phyloP scores from a whole-genome alignment of 2,888 invertebrate genomes.

The Drosophila kambysellisi region DNA sequence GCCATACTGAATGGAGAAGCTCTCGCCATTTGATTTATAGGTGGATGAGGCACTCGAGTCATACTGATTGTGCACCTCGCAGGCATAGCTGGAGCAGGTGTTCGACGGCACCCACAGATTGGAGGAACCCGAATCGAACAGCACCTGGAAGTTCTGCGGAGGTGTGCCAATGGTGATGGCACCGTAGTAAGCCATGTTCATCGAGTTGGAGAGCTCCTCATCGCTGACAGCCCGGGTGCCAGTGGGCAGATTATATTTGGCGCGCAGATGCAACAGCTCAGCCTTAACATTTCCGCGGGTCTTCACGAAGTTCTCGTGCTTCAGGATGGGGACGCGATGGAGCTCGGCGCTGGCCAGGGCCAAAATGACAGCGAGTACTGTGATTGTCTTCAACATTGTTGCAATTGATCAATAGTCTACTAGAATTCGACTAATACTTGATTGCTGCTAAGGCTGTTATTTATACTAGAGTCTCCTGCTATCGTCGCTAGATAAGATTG shows the following conservation, averaged over 20 bases:
- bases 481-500: conserved; percentile 48
- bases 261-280: conserved; percentile 56
- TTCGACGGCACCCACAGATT: conserved; percentile 99
- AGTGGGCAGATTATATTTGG: conserved; percentile 48
- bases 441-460: conserved; percentile 28
- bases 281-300: conserved; percentile 62
- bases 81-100: conserved; percentile 95
- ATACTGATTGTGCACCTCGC: conserved; percentile 97
- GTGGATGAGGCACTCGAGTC: conserved; percentile 92
- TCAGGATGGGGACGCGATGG: conserved; percentile 71
- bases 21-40: conserved; percentile 94
- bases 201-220: conserved; percentile 90
- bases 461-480: conserved; percentile 40
- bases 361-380: conserved; percentile 57
- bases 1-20: conserved; percentile 96
- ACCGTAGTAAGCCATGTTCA: conserved; percentile 98
- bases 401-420: conserved; percentile 48
- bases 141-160: conserved; percentile 95
- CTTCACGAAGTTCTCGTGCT: conserved; percentile 68
- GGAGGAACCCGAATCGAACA: conserved; percentile 99
- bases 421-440: conserved; percentile 59
- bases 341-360: conserved; percentile 73
- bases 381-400: conserved; percentile 59
- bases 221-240: conserved; percentile 21
- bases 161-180: conserved; percentile 95